These are phyloP conservation scores for Apis laboriosa DNA, from an alignment of 1,140 invertebrate species.

Conservation along the genomic window DNA sequence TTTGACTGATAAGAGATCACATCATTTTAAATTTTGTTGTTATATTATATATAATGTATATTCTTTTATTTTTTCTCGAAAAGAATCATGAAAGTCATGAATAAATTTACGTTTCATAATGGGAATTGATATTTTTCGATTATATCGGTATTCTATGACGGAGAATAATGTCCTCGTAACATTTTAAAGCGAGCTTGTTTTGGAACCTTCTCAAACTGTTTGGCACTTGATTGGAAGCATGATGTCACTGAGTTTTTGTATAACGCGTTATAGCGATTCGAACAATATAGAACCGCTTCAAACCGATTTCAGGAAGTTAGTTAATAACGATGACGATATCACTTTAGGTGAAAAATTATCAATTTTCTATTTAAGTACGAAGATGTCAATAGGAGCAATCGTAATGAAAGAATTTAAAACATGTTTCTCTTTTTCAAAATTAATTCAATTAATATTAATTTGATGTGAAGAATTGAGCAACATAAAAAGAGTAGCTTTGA, in stretches of 20 bases:
- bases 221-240: slow-evolving; percentile 48
- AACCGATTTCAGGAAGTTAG: slow-evolving; percentile 42
- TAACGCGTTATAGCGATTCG: slow-evolving; percentile 4
- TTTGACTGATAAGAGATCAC: not conserved
- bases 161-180: slow-evolving; percentile 54
- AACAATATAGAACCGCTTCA: slow-evolving; percentile 46
- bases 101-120: too few relatives aligned
- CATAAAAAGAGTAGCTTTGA: not conserved
- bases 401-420: not conserved
- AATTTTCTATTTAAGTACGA: slow-evolving; percentile 3
- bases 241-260: slow-evolving; percentile 43
- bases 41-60: not conserved
- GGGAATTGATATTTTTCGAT: not conserved
- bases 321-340: slow-evolving; percentile 29
- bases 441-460: not conserved
- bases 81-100: too few relatives aligned
- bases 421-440: not conserved
- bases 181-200: slow-evolving; percentile 46
- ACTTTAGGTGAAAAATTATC: not conserved
- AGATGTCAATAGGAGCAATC: not conserved
- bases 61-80: too few relatives aligned
- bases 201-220: slow-evolving; percentile 55
- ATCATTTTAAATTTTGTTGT: not conserved
- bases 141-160: not conserved
- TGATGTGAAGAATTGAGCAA: not conserved